Conservation (phyloP, 2,888 invertebrate genomes). For the Nycteola revayana region DNA sequence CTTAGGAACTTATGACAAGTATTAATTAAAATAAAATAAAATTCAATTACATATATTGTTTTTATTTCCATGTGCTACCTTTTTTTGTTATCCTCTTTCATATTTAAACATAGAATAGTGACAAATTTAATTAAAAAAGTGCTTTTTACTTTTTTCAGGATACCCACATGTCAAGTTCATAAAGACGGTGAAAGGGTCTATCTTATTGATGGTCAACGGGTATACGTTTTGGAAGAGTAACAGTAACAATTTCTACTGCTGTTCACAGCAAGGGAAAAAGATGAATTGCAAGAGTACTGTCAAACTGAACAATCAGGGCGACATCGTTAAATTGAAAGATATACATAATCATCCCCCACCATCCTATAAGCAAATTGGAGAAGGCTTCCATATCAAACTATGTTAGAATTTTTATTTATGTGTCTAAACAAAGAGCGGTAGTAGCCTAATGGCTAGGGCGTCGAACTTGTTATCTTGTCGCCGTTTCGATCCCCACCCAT, state of each 20-base stretch:
- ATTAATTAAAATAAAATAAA: too few species aligned
- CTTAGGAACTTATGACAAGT: too few species aligned
- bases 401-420: too few species aligned
- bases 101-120: not conserved
- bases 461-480: too few species aligned
- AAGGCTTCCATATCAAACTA: not conserved
- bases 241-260: conserved; percentile 32
- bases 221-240: conserved; percentile 13
- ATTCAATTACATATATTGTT: too few species aligned
- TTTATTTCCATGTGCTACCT: too few species aligned
- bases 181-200: conserved; percentile 6
- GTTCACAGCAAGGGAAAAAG: conserved; percentile 24
- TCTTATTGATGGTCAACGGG: conserved; percentile 18
- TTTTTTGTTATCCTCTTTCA: too few species aligned
- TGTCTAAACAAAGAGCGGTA: too few species aligned
- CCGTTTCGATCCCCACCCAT: too few species aligned
- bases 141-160: conserved; percentile 3
- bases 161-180: conserved; percentile 3
- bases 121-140: not conserved
- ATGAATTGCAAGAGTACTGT: conserved; percentile 7
- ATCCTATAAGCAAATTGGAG: not conserved
- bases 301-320: conserved; percentile 3
- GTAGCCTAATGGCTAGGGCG: too few species aligned
- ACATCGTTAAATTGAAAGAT: not conserved
- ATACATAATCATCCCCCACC: conserved; percentile 10